phyloP scores from a whole-genome alignment of 2,888 invertebrate species.

The Dorcus hopei region DNA sequence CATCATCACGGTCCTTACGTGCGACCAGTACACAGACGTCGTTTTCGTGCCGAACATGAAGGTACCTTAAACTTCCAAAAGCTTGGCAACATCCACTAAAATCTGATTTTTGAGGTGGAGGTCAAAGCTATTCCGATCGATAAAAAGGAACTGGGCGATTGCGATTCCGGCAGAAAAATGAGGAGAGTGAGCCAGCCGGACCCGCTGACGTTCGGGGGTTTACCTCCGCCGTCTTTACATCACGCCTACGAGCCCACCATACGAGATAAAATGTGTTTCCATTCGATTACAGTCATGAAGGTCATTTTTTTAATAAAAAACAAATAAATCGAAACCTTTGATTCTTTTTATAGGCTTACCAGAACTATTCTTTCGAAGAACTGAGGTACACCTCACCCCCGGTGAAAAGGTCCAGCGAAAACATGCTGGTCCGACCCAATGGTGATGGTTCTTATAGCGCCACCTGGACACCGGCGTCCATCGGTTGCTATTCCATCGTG shows the following conservation, averaged over 20 bases:
- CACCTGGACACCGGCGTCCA: slow-evolving; percentile 87
- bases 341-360: slow-evolving; percentile 63
- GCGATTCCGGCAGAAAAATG: slow-evolving; percentile 59
- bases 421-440: slow-evolving; percentile 73
- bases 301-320: slow-evolving; percentile 42
- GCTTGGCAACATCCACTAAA: not conserved
- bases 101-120: slow-evolving; percentile 54
- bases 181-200: slow-evolving; percentile 56
- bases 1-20: slow-evolving; percentile 73
- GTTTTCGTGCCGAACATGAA: slow-evolving; percentile 83
- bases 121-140: slow-evolving; percentile 72
- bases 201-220: slow-evolving; percentile 61
- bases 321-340: slow-evolving; percentile 2
- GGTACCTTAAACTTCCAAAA: slow-evolving; percentile 49
- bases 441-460: slow-evolving; percentile 80
- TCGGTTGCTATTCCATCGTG: slow-evolving; percentile 86
- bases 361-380: slow-evolving; percentile 94
- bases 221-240: slow-evolving; percentile 63
- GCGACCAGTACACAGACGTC: slow-evolving; percentile 89
- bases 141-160: slow-evolving; percentile 61
- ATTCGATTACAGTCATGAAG: slow-evolving; percentile 95
- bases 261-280: slow-evolving; percentile 88
- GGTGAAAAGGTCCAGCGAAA: slow-evolving; percentile 70
- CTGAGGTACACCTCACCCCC: slow-evolving; percentile 70
- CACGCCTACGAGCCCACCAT: slow-evolving; percentile 80